Evolutionary conservation across 2,797 vertebrate genomes (phyloP), one percentile per base, ranked within the genome.

Genomic region (Podarcis siculus): DNA sequence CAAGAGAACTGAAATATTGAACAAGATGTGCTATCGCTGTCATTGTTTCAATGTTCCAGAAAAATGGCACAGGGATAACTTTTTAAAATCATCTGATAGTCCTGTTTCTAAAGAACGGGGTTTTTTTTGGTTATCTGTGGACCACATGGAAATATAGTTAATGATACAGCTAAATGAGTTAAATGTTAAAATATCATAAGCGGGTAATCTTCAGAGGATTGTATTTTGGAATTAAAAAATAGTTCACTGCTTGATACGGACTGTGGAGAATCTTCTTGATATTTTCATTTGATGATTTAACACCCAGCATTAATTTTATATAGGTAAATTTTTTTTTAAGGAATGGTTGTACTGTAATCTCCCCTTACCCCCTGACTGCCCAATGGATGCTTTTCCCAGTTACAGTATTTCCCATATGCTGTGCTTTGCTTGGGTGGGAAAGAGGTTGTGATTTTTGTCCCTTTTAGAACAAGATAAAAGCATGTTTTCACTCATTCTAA

Each of bases 271-370:
- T 17, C 3, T 35, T 39, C 35, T 79, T 79, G 13, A 32, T 61
- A 79, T 83, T 88, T 88, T 10, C 10, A n/a, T 84, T 42, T 87
- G 55, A 75, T 79, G 66, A 61, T 25, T 72, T 77, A 88, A 30
- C 66, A 83, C 32, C 19, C 64, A 61, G 12, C 72, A 72, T 86
- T 73, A 49, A 61, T 58, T 71, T 73, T 87, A 80, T 64, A 64
- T 39, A 58, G 21, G 42, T 55, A 35, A 42, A n/a, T n/a, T n/a
- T n/a, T n/a, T n/a, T n/a, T n/a, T n/a, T n/a, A n/a, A n/a, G 21
- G 35, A 58, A 58, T 15, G 17, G 45, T 13, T 69, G 58, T 30
- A 71, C 35, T 10, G 13, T 58, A 72, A 86, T 8, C 27, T 58
- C 77, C 6, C 30, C 30, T 55, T 49, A 7, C 21, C 55, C 23